Base-by-base conservation (phyloP, 2,888 invertebrate species). In the Noctua pronuba region DNA sequence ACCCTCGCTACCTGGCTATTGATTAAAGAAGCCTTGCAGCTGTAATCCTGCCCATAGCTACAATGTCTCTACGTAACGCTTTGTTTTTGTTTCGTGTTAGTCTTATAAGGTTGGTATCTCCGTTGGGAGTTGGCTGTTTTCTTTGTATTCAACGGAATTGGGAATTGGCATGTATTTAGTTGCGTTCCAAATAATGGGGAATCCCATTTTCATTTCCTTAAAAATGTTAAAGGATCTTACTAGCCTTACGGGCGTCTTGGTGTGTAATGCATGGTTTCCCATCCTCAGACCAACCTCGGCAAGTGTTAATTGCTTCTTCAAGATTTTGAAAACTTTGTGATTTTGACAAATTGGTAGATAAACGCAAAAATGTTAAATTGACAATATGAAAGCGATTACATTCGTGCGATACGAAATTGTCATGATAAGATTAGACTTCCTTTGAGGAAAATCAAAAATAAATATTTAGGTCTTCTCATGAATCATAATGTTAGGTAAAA, bases 1-100 rank as follows among this genome's bases (percentile, higher is more conserved):
- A 44, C 55, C 24, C 49, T 52, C 35, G 11, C 6, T 38, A 31
- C 6, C 13, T 7, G 10, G 1, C 13, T 88, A 88, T 88, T 77
- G 88, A 88, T 88, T 82, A 62, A 13, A 31, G 88, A 88, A 88
- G 38, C 89, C 88, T n/a, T 28, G 2, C 4, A 49, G 64, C 46
- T 70, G 13, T 87, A 87, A 88, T 82, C 84, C 88, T 41, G 31
- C n/a, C 52, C 60, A 28, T 68, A 69, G 24, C 28, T 73, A 76
- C 31, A 38, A 24, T 74, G 70, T 74, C n/a, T 58, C 28, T 28
- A 13, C 73, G 55, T 60, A 83, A 52, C 49, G 70, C 68, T 86
- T 80, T 86, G 86, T 85, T 85, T 76, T 67, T 77, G 67, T 83
- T 35, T 52, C 18, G 28, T 21, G 7, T 10, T 44, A 3, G 4